Evolutionary conservation across 2,113 vertebrate species (phyloP).

Genomic region (Heteronetta atricapilla): DNA sequence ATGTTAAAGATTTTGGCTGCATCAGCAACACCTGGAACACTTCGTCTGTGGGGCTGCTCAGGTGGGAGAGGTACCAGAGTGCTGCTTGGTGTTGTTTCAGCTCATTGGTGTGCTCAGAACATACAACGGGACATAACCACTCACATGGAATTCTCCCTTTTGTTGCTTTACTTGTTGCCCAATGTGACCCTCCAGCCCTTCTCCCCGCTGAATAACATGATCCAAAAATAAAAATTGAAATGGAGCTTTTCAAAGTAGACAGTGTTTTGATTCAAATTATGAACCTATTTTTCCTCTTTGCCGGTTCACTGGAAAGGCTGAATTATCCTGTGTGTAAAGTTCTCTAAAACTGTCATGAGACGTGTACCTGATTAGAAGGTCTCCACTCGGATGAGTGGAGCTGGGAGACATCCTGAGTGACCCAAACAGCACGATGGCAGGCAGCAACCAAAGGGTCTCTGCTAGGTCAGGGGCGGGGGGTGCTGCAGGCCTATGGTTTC

Average conservation of each 20-base stretch:
- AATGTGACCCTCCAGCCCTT: background rate
- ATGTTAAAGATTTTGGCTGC: background rate
- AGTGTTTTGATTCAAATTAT: background rate
- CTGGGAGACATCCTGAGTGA: background rate
- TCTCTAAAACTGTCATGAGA: background rate
- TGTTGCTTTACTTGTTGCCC: background rate
- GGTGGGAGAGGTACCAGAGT: background rate
- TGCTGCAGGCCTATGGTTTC: background rate
- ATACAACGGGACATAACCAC: background rate
- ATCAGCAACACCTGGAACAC: background rate
- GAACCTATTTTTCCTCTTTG: background rate
- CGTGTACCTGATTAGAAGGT: background rate
- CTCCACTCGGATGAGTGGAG: background rate
- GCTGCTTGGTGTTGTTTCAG: background rate
- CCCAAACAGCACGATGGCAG: accelerated
- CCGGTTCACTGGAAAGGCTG: background rate
- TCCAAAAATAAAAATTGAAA: background rate
- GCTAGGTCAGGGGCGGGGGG: background rate
- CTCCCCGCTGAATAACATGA: background rate
- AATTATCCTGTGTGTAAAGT: background rate
- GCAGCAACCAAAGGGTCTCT: accelerated
- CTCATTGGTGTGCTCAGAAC: background rate
- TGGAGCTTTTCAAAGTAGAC: background rate
- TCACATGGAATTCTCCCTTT: background rate
- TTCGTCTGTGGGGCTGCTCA: background rate